Conservation (phyloP, 2,888 invertebrate genomes). For the Temnothorax ravouxi region DNA sequence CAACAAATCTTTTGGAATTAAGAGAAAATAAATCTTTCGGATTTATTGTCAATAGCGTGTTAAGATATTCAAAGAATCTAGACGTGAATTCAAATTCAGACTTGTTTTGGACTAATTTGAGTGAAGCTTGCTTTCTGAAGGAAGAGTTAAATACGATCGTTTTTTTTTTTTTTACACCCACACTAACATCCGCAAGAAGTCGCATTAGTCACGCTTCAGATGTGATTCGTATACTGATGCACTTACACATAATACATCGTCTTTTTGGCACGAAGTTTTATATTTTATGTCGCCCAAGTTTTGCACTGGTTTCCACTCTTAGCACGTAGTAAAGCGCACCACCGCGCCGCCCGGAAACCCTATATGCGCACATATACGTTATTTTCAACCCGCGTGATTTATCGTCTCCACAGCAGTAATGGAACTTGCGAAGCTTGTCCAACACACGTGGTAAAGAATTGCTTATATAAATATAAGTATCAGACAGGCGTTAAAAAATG, state of each 20-base stretch:
- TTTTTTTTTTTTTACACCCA: not conserved
- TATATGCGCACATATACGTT: slow-evolving; percentile 41
- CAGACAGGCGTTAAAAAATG: not conserved
- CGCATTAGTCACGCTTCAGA: slow-evolving; percentile 19
- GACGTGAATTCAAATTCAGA: not conserved
- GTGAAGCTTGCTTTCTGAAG: not conserved
- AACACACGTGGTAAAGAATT: not conserved
- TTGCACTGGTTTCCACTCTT: slow-evolving; percentile 54
- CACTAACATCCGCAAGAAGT: slow-evolving; percentile 12
- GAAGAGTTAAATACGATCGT: not conserved
- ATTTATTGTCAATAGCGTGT: not conserved
- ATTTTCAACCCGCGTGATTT: slow-evolving; percentile 60
- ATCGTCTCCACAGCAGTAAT: slow-evolving; percentile 47
- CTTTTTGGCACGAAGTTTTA: slow-evolving; percentile 34
- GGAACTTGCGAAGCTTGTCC: slow-evolving; percentile 33
- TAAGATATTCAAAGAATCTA: not conserved
- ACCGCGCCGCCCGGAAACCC: slow-evolving; percentile 14
- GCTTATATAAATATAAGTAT: slow-evolving; percentile 20
- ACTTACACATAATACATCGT: slow-evolving; percentile 28
- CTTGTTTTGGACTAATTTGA: not conserved
- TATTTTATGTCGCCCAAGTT: slow-evolving; percentile 35
- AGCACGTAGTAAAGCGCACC: slow-evolving; percentile 51
- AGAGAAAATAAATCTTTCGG: not conserved
- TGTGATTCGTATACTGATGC: slow-evolving; percentile 26
- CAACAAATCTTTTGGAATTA: not conserved